These are phyloP conservation scores for Apostichopus californicus DNA, from an alignment of 35 echinoderm and acorn worm species.

Conservation along the genomic window DNA sequence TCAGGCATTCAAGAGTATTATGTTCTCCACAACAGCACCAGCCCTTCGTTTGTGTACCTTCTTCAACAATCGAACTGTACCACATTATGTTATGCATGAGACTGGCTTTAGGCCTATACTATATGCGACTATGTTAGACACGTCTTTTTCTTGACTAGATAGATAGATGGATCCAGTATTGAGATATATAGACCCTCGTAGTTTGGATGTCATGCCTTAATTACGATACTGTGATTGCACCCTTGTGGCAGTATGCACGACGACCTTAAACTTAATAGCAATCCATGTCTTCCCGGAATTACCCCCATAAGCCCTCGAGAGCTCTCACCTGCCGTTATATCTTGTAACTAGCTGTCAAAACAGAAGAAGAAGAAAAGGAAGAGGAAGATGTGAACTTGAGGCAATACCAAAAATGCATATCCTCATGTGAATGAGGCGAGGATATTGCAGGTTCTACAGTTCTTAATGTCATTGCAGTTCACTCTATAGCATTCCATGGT, in stretches of 20 bases:
- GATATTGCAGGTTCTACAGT: background rate
- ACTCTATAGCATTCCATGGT: background rate
- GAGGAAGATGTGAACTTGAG: slow-evolving; percentile 24
- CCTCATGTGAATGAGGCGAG: background rate
- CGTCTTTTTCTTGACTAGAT: too few relatives aligned
- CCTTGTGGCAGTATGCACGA: background rate
- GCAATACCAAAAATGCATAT: background rate
- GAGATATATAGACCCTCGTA: too few relatives aligned
- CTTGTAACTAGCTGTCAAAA: slow-evolving; percentile 40
- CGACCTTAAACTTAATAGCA: background rate
- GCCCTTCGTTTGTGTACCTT: too few relatives aligned
- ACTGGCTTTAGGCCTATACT: too few relatives aligned
- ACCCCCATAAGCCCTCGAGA: background rate
- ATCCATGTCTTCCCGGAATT: background rate
- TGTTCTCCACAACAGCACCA: too few relatives aligned
- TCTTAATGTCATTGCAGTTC: background rate
- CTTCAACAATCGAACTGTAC: too few relatives aligned
- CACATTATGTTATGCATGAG: too few relatives aligned
- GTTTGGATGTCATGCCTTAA: too few relatives aligned
- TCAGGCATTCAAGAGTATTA: too few relatives aligned
- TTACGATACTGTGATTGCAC: too few relatives aligned
- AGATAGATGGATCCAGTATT: too few relatives aligned
- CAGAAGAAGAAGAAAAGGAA: background rate
- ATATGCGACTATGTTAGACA: too few relatives aligned
- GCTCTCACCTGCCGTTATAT: slow-evolving; percentile 36